These are phyloP conservation scores for Ladona fulva DNA, from an alignment of 1,140 invertebrate species.

Conservation along the genomic window DNA sequence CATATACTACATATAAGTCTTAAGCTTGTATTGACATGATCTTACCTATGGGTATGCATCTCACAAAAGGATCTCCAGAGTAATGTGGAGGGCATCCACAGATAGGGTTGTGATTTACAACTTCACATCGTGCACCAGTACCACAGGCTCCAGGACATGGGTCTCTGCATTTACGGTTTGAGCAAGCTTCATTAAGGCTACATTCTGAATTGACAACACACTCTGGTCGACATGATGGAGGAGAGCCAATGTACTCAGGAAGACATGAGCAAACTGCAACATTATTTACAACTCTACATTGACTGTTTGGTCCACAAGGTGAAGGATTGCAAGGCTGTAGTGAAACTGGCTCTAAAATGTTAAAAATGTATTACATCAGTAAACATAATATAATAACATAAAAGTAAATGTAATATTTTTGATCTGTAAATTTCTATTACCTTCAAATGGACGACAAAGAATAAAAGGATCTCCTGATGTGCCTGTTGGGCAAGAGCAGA, in stretches of 20 bases:
- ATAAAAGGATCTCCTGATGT: conserved; percentile 40
- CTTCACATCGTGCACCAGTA: conserved; percentile 33
- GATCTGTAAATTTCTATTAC: neutral
- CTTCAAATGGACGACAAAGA: conserved; percentile 25
- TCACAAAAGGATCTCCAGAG: conserved; percentile 30
- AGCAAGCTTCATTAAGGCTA: conserved; percentile 29
- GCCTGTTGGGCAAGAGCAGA: conserved; percentile 32
- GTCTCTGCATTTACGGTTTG: conserved; percentile 23
- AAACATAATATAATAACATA: too few relatives aligned
- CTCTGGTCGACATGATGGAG: conserved; percentile 31
- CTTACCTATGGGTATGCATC: conserved; percentile 26
- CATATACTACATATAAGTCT: too few relatives aligned
- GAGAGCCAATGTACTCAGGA: conserved; percentile 33
- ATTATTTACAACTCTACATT: conserved; percentile 33
- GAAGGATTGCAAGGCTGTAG: conserved; percentile 30
- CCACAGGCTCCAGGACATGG: conserved; percentile 33
- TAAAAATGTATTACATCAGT: too few relatives aligned
- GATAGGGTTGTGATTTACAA: conserved; percentile 31
- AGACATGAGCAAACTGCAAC: conserved; percentile 36
- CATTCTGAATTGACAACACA: conserved; percentile 37
- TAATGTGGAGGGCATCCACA: conserved; percentile 31
- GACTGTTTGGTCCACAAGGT: conserved; percentile 38
- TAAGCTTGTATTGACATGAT: neutral
- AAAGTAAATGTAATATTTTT: too few relatives aligned
- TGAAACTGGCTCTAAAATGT: conserved; percentile 19